Percentiles rank a stretch among this genome's conserved stretches.
Conservation (phyloP, 1,140 invertebrate genomes). For the Pseudomyrmex sp. region DNA sequence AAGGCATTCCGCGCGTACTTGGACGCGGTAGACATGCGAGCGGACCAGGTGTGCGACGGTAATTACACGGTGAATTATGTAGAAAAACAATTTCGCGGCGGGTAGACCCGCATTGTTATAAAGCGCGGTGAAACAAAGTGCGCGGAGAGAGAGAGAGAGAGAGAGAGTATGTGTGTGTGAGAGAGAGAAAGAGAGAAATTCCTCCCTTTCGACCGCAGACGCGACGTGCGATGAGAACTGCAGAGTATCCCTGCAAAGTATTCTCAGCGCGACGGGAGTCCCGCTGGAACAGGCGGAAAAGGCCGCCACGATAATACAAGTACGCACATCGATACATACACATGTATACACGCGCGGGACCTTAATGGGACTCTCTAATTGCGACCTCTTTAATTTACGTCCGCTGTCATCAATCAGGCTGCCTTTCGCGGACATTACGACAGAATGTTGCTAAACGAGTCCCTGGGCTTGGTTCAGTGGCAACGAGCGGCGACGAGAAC, state of each 20-base stretch:
- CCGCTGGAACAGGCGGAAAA: conserved; percentile 67
- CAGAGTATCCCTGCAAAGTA: conserved; percentile 71
- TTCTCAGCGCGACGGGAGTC: conserved; percentile 75
- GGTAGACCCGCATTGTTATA: conserved; percentile 29
- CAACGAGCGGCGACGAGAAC: conserved; percentile 83
- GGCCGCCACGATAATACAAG: conserved; percentile 81
- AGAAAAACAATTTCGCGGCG: conserved; percentile 36
- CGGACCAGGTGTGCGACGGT: conserved; percentile 66
- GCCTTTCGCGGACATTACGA: conserved; percentile 75
- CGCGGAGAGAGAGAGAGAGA: no score
- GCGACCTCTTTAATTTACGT: conserved; percentile 2
- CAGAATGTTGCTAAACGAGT: conserved; percentile 72
- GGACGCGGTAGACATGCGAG: conserved; percentile 70
- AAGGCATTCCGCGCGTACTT: conserved; percentile 79
- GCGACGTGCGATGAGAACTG: conserved; percentile 37
- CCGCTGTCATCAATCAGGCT: conserved; percentile 38
- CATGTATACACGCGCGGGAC: not conserved
- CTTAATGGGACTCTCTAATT: not conserved
- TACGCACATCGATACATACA: conserved; percentile 39
- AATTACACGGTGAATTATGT: conserved; percentile 54
- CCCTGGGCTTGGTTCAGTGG: conserved; percentile 82
- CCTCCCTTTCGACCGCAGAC: conserved; percentile 43
- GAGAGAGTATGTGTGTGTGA: no score
- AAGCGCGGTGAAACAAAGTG: conserved; percentile 11
- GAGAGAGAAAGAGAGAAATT: conserved; percentile 7